Percentiles rank a stretch among this genome's conserved stretches.
These are phyloP conservation scores for Sussaba pulchella DNA, from an alignment of 2,888 invertebrate genomes.

Conservation along the genomic window DNA sequence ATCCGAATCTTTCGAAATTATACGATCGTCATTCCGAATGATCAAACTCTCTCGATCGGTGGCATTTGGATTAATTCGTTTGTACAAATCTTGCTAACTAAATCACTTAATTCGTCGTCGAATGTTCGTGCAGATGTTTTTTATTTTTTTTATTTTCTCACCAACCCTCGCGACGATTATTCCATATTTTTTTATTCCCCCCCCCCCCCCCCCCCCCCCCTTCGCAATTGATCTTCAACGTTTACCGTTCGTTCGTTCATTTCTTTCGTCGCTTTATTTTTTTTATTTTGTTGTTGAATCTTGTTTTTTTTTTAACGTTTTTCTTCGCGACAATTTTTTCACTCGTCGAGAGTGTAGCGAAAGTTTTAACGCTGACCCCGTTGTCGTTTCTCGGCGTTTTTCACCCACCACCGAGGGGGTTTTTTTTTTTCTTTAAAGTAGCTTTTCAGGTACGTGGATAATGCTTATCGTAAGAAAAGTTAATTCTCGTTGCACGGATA, in stretches of 20 bases:
- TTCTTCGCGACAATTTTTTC: conserved; percentile 10
- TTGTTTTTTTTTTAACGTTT: neutral
- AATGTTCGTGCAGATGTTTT: conserved; percentile 37
- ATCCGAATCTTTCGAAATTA: conserved; percentile 36
- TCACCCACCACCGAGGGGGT: conserved; percentile 37
- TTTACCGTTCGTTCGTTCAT: no score
- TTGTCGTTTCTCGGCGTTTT: conserved; percentile 15
- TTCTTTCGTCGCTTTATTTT: neutral
- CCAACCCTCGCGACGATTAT: neutral
- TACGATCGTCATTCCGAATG: neutral
- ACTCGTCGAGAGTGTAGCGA: conserved; percentile 36
- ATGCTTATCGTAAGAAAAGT: conserved; percentile 73
- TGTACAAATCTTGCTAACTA: conserved; percentile 76
- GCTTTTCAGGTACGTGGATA: conserved; percentile 80
- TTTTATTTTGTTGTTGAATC: neutral
- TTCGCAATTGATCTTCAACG: no score
- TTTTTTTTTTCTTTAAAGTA: conserved; percentile 68
- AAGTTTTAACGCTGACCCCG: conserved; percentile 8
- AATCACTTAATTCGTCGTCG: conserved; percentile 57
- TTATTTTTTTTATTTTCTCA: no score
- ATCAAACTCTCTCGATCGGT: conserved; percentile 45
- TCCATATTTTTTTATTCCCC: neutral
- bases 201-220: no score
- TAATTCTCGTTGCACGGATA: conserved; percentile 28
- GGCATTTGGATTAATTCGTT: conserved; percentile 67